Base-by-base conservation (phyloP, 2,113 vertebrate genomes). In the Lucifuga dentata region DNA sequence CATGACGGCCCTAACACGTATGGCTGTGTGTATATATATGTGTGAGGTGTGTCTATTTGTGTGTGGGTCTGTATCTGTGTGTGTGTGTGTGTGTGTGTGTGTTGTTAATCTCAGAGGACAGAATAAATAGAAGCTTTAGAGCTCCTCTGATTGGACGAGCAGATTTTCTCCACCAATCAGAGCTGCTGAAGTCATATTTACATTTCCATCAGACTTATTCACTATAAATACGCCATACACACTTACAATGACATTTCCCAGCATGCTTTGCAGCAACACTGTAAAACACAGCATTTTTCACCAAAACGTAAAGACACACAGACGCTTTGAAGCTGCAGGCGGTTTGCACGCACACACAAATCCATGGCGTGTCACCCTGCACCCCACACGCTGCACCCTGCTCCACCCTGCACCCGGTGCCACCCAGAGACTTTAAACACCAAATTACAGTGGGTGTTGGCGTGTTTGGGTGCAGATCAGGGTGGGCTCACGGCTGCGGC, bases 401-500 rank as follows among this genome's bases (percentile, higher is more conserved):
- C n/a, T n/a, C n/a, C 52, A 55, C 41, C 48, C 41, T 55, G 60
- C 76, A 79, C 73, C 73, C 35, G 76, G 80, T 86, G 85, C 83
- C 85, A 87, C 87, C 84, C 87, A 84, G 76, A 71, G 69, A 86
- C 85, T 74, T 84, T 70, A 84, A 87, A 86, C 73, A 2, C 11
- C 73, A 73, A 88, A 86, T 89, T 86, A 89, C 40, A 78, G 70
- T 52, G 45, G 58, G 71, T 74, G 73, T 64, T 35, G 79, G 66
- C 53, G 50, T 78, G 68, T 84, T 83, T 73, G 78, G 82, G 80
- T 65, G 55, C 70, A 84, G 68, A 82, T 76, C 78, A 64, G 88
- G 86, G 88, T 90, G 88, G 88, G 83, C 88, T 79, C 64, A 69
- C 68, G 85, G 84, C 76, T 89, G 87, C 80, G 87, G 87, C 59